phyloP scores from a whole-genome alignment of 2,888 invertebrate genomes.

The Glyphotaelius pellucidus region DNA sequence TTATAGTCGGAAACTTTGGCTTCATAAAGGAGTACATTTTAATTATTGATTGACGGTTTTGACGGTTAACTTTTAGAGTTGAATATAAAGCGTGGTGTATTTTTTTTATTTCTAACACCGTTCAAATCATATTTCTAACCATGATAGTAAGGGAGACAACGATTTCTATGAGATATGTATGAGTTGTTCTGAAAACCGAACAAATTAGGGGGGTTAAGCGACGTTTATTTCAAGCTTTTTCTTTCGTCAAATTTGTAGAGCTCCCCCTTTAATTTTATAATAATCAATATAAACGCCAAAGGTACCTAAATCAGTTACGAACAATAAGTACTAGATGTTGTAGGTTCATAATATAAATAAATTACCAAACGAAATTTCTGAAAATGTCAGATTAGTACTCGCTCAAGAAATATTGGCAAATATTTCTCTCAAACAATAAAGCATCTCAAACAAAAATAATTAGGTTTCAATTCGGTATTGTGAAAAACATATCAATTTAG shows the following conservation, averaged over 20 bases:
- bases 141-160: no score
- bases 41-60: no score
- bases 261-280: not conserved
- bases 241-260: no score
- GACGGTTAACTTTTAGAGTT: no score
- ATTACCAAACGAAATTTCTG: not conserved
- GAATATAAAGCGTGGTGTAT: no score
- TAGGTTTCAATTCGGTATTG: not conserved
- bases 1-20: no score
- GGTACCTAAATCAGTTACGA: not conserved
- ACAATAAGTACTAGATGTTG: not conserved
- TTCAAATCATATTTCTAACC: no score
- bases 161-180: no score
- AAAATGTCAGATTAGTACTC: not conserved
- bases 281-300: not conserved
- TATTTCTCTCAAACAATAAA: not conserved
- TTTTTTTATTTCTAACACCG: no score
- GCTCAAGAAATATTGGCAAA: not conserved
- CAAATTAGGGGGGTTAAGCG: no score
- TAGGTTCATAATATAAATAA: not conserved
- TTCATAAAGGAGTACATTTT: no score
- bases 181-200: no score
- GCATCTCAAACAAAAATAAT: constrained; percentile 12
- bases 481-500: not conserved
- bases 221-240: not conserved